phyloP scores from a whole-genome alignment of 2,888 invertebrate species.

The Acrobasis consociella region DNA sequence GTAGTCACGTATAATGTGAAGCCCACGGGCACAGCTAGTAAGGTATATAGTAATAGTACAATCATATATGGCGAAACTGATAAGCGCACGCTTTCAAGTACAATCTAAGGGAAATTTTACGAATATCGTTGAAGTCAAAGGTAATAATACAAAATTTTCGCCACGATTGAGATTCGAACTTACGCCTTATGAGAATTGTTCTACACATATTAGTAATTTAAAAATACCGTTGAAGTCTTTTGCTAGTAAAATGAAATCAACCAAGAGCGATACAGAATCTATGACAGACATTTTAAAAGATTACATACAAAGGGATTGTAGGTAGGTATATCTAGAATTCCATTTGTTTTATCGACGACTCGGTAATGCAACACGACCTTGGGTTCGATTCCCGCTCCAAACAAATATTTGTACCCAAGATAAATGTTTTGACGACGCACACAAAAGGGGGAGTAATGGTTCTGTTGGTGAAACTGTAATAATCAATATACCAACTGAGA shows the following conservation, averaged over 20 bases:
- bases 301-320: neutral
- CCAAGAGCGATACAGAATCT: neutral
- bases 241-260: neutral
- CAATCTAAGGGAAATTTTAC: no score
- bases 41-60: no score
- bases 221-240: neutral
- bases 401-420: constrained; percentile 14
- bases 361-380: constrained; percentile 20
- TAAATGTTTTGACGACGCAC: neutral
- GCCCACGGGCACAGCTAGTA: no score
- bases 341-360: neutral
- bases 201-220: no score
- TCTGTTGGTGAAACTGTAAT: neutral
- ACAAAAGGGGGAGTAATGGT: constrained; percentile 4
- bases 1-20: no score
- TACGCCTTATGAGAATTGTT: no score
- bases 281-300: neutral
- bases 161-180: no score
- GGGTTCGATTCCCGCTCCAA: constrained; percentile 23
- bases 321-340: no score
- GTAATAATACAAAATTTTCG: no score
- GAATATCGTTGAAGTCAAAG: no score
- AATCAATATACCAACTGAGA: neutral
- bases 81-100: no score
- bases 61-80: no score